Evolutionary conservation across 2,113 vertebrate genomes (phyloP).

Genomic region (Platysternon megacephalum): DNA sequence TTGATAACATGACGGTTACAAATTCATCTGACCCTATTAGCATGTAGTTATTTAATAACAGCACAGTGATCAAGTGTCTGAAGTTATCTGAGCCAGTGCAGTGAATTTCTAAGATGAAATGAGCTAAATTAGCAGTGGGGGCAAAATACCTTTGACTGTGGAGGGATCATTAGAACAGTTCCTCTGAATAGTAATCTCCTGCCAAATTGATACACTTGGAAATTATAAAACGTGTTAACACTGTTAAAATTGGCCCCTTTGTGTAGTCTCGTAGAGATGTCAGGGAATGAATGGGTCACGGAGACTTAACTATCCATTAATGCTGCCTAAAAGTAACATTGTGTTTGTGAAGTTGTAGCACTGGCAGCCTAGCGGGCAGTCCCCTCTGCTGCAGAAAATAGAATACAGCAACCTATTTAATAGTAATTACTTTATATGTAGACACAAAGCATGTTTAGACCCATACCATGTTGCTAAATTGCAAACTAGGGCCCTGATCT

Average conservation of each 20-base stretch:
- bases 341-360: neutral
- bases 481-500: neutral
- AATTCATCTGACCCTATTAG: slow-evolving; percentile 10
- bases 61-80: slow-evolving; percentile 23
- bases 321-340: neutral
- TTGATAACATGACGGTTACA: slow-evolving; percentile 15
- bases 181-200: neutral
- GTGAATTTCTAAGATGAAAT: neutral
- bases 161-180: neutral
- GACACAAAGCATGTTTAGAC: neutral
- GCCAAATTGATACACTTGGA: neutral
- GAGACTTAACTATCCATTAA: neutral
- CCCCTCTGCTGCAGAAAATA: neutral
- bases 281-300: neutral
- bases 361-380: neutral
- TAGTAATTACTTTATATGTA: neutral
- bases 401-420: neutral
- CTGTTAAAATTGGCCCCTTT: neutral
- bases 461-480: neutral
- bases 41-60: slow-evolving; percentile 48
- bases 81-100: slow-evolving; percentile 35
- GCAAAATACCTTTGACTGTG: neutral
- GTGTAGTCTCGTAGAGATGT: neutral
- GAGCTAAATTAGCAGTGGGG: slow-evolving; percentile 35
- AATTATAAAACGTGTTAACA: slow-evolving; percentile 6